A percentile compares a stretch with the other conserved stretches of the same genome.
Evolutionary conservation across 2,888 invertebrate genomes (phyloP).

Genomic region (Cylindroiulus punctatus): DNA sequence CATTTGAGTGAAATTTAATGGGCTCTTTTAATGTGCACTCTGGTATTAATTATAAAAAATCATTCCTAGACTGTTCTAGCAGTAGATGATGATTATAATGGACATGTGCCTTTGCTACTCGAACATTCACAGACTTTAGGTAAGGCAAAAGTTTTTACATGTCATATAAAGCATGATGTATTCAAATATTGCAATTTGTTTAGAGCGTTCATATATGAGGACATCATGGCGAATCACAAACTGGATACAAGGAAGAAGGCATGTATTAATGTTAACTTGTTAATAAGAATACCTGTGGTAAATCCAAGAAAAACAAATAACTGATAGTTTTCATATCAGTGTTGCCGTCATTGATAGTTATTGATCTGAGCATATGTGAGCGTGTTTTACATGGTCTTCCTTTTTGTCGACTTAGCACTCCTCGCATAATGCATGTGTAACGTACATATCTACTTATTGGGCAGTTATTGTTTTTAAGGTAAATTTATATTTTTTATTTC

Average conservation of each 20-base stretch:
- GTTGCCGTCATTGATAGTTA: background rate
- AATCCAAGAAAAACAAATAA: too few species aligned
- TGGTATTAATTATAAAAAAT: background rate
- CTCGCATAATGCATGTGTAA: conserved; percentile 55
- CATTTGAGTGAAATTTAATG: background rate
- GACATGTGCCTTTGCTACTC: conserved; percentile 33
- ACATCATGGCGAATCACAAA: conserved; percentile 55
- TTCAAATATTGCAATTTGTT: background rate
- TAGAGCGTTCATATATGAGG: conserved; percentile 56
- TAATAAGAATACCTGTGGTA: too few species aligned
- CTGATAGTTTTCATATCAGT: background rate
- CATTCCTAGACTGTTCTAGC: conserved; percentile 36
- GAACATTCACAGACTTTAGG: conserved; percentile 52
- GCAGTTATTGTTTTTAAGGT: conserved; percentile 19
- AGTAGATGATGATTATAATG: conserved; percentile 26
- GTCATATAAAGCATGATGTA: too few species aligned
- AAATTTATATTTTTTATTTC: background rate
- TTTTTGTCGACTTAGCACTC: conserved; percentile 51
- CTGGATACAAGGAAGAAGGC: conserved; percentile 57
- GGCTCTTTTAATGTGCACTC: background rate
- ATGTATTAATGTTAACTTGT: too few species aligned
- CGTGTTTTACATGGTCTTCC: background rate
- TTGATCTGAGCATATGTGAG: background rate
- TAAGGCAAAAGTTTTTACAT: background rate
- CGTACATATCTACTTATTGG: conserved; percentile 27